These are phyloP conservation scores for Leptinotarsa haldemani DNA, from an alignment of 2,888 invertebrate genomes.

Conservation along the genomic window DNA sequence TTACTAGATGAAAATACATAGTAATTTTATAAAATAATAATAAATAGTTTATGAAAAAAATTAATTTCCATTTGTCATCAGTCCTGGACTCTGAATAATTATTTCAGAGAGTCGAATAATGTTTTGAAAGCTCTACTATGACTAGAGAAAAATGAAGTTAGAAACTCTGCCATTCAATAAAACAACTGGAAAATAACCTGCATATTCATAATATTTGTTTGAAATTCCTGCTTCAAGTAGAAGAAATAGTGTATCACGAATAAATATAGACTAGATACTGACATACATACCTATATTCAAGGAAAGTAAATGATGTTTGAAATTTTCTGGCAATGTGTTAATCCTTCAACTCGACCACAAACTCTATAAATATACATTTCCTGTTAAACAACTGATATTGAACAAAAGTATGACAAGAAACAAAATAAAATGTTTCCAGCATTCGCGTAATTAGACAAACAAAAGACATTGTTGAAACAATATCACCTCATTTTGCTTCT, in stretches of 20 bases:
- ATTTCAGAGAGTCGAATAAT: no score
- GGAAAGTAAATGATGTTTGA: not conserved
- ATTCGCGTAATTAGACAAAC: not conserved
- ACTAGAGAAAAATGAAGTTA: no score
- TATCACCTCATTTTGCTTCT: no score
- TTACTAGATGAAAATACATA: no score
- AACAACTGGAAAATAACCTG: not conserved
- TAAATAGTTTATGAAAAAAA: no score
- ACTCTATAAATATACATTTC: slow-evolving; percentile 8
- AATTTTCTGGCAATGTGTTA: not conserved
- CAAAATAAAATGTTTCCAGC: no score
- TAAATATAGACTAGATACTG: slow-evolving; percentile 4
- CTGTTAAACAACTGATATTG: slow-evolving; percentile 1
- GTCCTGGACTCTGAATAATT: no score
- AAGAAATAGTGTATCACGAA: not conserved
- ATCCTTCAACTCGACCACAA: slow-evolving; percentile 5
- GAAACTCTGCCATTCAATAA: no score
- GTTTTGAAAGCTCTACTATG: no score
- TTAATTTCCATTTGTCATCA: no score
- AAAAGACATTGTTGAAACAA: not conserved
- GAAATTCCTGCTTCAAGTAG: not conserved
- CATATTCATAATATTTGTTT: not conserved
- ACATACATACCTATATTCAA: slow-evolving; percentile 7
- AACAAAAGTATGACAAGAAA: not conserved
- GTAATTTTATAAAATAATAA: no score